phyloP scores from a whole-genome alignment of 1,140 invertebrate genomes.

The Drosophila athabasca region DNA sequence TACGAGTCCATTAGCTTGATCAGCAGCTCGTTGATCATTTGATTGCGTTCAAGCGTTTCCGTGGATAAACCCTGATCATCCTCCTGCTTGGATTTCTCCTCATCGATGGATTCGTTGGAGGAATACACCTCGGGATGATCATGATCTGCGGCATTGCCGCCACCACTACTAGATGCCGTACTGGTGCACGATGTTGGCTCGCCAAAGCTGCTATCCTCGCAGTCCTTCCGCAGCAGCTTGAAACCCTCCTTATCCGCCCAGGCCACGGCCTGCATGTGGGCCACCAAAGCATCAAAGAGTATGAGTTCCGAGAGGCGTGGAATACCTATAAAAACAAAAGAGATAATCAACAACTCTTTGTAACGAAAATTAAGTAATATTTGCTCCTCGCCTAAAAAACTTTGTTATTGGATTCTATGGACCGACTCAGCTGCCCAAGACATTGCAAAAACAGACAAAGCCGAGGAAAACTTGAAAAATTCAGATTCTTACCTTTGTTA shows the following conservation, averaged over 20 bases:
- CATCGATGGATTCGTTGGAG: slow-evolving; percentile 70
- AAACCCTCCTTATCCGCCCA: slow-evolving; percentile 76
- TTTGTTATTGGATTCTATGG: background rate
- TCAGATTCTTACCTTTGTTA: slow-evolving; percentile 51
- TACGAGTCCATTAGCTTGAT: slow-evolving; percentile 67
- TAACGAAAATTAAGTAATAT: no score
- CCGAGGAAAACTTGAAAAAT: background rate
- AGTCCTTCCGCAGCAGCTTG: slow-evolving; percentile 56
- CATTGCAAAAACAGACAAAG: no score
- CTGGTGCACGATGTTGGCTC: slow-evolving; percentile 14
- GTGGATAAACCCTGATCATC: slow-evolving; percentile 38
- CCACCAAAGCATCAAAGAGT: slow-evolving; percentile 72
- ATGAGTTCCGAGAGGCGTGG: slow-evolving; percentile 75
- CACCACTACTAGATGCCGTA: no score
- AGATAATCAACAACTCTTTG: no score
- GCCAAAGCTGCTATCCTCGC: slow-evolving; percentile 45
- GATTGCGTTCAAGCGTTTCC: slow-evolving; percentile 54
- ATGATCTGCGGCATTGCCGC: no score
- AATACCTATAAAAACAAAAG: slow-evolving; percentile 32
- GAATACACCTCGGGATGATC: slow-evolving; percentile 61
- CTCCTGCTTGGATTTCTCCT: slow-evolving; percentile 48
- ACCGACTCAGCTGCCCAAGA: background rate
- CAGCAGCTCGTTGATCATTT: slow-evolving; percentile 65
- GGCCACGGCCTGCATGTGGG: slow-evolving; percentile 78
- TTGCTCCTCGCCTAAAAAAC: no score